Evolutionary conservation across 2,113 vertebrate genomes (phyloP).

Genomic region (Haemorhous mexicanus): DNA sequence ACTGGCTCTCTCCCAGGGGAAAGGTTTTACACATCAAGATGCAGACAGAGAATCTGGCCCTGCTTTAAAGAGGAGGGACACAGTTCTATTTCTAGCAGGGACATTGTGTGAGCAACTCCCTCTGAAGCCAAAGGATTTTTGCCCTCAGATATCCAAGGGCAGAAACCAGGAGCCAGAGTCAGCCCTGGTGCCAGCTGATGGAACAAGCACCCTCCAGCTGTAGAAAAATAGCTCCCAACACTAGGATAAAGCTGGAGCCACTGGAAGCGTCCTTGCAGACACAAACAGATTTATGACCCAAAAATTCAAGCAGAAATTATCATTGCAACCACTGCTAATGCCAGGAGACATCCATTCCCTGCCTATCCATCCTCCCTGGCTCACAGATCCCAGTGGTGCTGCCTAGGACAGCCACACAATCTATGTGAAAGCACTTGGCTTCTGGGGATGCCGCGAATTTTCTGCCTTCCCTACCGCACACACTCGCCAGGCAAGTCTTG

Average conservation of each 20-base stretch:
- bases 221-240: neutral
- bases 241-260: constrained; percentile 15
- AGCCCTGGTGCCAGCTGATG: neutral
- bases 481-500: neutral
- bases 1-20: neutral
- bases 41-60: constrained; percentile 4
- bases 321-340: neutral
- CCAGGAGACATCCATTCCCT: neutral
- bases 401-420: neutral
- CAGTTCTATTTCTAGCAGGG: neutral
- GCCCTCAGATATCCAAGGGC: neutral
- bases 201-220: neutral
- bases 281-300: neutral
- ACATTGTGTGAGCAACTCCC: neutral
- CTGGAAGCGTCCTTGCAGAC: neutral
- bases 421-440: neutral
- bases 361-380: neutral
- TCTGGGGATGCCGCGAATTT: neutral
- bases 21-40: neutral
- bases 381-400: neutral
- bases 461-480: neutral
- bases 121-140: constrained; percentile 1
- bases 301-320: constrained; percentile 11
- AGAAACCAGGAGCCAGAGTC: neutral
- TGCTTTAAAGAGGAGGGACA: neutral